Evolutionary conservation across 2,113 vertebrate genomes (phyloP), one percentile per base, ranked within the genome.

Genomic region (Dascyllus trimaculatus): DNA sequence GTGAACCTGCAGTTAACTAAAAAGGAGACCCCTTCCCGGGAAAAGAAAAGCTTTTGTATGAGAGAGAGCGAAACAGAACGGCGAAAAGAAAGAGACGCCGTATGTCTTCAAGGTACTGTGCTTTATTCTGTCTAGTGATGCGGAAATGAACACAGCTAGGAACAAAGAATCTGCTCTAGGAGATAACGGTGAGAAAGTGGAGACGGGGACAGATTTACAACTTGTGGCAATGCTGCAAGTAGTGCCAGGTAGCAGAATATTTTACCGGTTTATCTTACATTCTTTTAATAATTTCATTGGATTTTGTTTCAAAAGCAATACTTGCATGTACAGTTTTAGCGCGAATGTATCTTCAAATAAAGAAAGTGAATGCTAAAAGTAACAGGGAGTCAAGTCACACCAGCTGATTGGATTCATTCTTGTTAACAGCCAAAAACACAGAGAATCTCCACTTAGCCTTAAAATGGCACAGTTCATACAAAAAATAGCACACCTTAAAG

Each of bases 131-230:
- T 57, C 73, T 48, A 58, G 52, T 84, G 76, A 87, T 74, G 80
- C 70, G 65, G 71, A 90, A 85, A 81, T 61, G 29, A 63, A 62
- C 58, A 75, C 54, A 21, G 69, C 72, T 13, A 48, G 59, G 79
- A 83, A 91, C 57, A 93, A 89, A 88, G 70, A 63, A 60, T 26
- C 40, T 25, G 26, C 54, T 80, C 48, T 75, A 40, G 68, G 67
- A 45, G 67, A 81, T 81, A 58, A 81, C 62, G 32, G 60, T 71
- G 53, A 73, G 49, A 19, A 26, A 52, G 22, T 22, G 32, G 15
- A 35, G n/a, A 57, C 15, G 17, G 13, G 21, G 18, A 11, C 10
- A 29, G 35, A 25, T 77, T 70, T 64, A 54, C 22, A 63, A 73
- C 64, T 24, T 15, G 26, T 48, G 38, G 29, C 0, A 17, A 57